Conservation (phyloP, 2,113 vertebrate species). For the Solenodon paradoxus region DNA sequence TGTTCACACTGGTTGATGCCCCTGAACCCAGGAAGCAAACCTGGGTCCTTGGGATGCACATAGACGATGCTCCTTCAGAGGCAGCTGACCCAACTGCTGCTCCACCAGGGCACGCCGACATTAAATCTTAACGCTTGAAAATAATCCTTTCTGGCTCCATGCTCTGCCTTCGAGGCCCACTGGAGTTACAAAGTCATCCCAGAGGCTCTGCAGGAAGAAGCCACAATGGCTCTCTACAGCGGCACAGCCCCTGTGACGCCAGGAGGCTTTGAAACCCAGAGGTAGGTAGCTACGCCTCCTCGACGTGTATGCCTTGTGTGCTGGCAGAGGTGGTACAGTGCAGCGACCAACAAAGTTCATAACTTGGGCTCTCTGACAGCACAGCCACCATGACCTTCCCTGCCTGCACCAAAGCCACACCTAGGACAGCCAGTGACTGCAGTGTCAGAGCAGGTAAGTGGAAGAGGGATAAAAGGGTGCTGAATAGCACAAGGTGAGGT, state of each 20-base stretch:
- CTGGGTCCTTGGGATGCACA: too few species aligned
- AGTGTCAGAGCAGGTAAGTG: too few species aligned
- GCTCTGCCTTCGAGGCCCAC: neutral
- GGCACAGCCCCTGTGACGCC: neutral
- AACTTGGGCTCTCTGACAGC: neutral
- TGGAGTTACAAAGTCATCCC: neutral
- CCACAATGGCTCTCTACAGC: neutral
- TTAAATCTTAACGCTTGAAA: neutral
- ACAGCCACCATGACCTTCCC: neutral
- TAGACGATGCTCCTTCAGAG: too few species aligned
- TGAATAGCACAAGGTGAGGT: too few species aligned
- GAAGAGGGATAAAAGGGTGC: too few species aligned
- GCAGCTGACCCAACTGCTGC: too few species aligned
- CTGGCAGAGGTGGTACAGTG: neutral
- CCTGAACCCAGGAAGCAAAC: too few species aligned
- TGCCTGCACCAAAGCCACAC: neutral
- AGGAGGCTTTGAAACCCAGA: neutral
- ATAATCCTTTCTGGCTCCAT: neutral
- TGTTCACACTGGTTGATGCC: too few species aligned
- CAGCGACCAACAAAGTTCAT: neutral
- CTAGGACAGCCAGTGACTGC: neutral
- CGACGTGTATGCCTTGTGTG: accelerated
- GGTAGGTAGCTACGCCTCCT: neutral
- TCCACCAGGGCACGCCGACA: too few species aligned
- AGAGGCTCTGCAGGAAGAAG: neutral